Conservation (phyloP, 2,113 vertebrate species). For the Microcebus murinus region DNA sequence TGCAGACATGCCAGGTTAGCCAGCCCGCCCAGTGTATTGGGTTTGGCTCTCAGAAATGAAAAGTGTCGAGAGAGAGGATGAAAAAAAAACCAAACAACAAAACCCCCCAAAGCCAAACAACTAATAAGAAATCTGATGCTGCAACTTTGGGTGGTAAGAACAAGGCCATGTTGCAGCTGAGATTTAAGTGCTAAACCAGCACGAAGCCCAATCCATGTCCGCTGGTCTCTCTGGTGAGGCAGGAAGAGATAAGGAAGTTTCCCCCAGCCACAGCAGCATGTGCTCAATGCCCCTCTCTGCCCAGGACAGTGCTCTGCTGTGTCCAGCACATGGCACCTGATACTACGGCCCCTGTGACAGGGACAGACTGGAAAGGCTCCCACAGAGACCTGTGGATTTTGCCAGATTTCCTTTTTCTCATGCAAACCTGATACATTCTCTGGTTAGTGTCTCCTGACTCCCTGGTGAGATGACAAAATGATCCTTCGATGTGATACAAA, state of each 20-base stretch:
- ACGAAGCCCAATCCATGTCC: background rate
- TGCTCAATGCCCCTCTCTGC: background rate
- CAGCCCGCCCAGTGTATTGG: slow-evolving; percentile 49
- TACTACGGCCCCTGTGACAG: too few relatives aligned
- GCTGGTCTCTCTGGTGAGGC: background rate
- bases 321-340: background rate
- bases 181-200: background rate
- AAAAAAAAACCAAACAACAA: background rate
- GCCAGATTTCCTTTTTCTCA: background rate
- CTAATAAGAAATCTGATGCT: slow-evolving; percentile 44
- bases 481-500: background rate
- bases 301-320: background rate
- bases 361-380: background rate
- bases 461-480: background rate
- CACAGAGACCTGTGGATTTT: background rate
- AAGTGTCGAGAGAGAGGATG: slow-evolving; percentile 57
- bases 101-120: slow-evolving; percentile 34
- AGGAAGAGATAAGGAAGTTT: background rate
- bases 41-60: slow-evolving; percentile 69
- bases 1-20: background rate
- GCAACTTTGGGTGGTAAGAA: slow-evolving; percentile 25
- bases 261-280: background rate
- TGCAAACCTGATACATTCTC: background rate
- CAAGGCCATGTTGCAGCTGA: background rate
- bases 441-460: background rate